A percentile compares a stretch with the other conserved stretches of the same genome.
These are phyloP conservation scores for Dynastes maya DNA, from an alignment of 2,888 invertebrate genomes.

Conservation along the genomic window DNA sequence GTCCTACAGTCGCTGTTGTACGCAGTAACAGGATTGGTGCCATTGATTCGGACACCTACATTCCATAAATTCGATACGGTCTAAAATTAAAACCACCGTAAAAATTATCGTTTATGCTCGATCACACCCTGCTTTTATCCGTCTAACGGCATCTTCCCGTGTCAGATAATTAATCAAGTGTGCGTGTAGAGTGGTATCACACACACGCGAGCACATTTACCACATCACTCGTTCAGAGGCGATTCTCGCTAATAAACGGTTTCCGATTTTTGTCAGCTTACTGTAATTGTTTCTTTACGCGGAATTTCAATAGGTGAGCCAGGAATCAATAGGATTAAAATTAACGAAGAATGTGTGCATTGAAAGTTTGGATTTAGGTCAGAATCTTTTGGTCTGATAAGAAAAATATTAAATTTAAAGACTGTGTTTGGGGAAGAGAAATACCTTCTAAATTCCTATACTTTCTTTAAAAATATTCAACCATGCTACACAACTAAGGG, in stretches of 20 bases:
- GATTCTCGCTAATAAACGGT: constrained; percentile 39
- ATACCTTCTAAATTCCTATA: neutral
- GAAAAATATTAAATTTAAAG: neutral
- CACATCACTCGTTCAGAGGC: neutral
- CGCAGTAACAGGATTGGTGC: neutral
- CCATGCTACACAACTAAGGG: neutral
- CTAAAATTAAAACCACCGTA: constrained; percentile 42
- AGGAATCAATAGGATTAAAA: neutral
- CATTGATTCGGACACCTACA: constrained; percentile 20
- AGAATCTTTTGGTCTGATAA: neutral
- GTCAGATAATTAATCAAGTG: constrained; percentile 32
- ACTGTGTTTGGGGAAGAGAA: neutral
- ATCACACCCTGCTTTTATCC: constrained; percentile 19
- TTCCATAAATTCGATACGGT: constrained; percentile 37
- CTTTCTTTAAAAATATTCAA: no score
- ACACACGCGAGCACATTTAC: neutral
- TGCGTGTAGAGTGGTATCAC: neutral
- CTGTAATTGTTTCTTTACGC: neutral
- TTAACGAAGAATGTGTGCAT: neutral
- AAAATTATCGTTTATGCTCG: constrained; percentile 40
- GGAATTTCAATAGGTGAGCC: neutral
- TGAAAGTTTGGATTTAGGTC: neutral
- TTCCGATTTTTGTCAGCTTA: constrained; percentile 14
- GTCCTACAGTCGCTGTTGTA: neutral
- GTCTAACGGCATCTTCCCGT: constrained; percentile 29